A percentile compares a stretch with the other conserved stretches of the same genome.
Conservation (phyloP, 1,140 invertebrate species). For the Phthorimaea operculella region DNA sequence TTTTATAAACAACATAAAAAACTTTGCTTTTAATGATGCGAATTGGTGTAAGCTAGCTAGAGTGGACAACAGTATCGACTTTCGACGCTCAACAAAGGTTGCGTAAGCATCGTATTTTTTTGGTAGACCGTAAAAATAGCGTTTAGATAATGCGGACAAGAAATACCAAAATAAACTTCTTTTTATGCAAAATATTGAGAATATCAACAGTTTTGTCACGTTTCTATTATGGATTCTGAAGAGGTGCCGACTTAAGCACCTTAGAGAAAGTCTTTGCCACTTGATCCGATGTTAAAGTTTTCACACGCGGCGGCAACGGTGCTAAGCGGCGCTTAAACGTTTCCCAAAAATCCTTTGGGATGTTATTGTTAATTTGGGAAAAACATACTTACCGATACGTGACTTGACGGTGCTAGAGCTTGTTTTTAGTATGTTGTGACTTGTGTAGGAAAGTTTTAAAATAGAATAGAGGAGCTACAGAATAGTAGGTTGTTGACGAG, state of each 20-base stretch:
- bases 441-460: too few relatives aligned
- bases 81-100: too few relatives aligned
- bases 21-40: too few relatives aligned
- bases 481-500: too few relatives aligned
- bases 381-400: neutral
- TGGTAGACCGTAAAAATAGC: too few relatives aligned
- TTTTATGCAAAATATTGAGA: conserved; percentile 18
- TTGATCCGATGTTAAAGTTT: conserved; percentile 30
- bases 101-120: too few relatives aligned
- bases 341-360: neutral
- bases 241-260: conserved; percentile 29
- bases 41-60: too few relatives aligned
- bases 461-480: too few relatives aligned
- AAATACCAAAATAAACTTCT: neutral
- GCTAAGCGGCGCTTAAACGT: neutral
- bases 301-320: conserved; percentile 3
- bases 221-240: conserved; percentile 28
- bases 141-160: too few relatives aligned
- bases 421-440: too few relatives aligned
- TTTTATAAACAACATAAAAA: too few relatives aligned
- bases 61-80: too few relatives aligned
- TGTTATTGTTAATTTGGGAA: neutral
- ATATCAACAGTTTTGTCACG: conserved; percentile 34
- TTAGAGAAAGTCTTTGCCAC: conserved; percentile 26
- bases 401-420: neutral